These are phyloP conservation scores for Syrphus vitripennis DNA, from an alignment of 2,888 invertebrate species.

Conservation along the genomic window DNA sequence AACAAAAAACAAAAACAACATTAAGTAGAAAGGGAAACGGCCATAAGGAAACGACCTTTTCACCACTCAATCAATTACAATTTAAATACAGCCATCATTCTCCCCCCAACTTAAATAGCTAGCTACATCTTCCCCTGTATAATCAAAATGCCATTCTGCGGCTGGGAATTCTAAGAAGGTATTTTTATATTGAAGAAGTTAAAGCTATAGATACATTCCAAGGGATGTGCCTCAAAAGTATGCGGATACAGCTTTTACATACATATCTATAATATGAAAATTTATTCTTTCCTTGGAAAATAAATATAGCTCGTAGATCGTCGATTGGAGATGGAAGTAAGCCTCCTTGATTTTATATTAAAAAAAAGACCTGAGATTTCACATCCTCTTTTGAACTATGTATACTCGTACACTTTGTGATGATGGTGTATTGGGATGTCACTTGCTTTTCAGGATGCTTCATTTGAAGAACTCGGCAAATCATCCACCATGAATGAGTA, in stretches of 20 bases:
- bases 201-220: too few relatives aligned
- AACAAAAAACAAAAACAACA: background rate
- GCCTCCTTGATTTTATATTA: constrained; percentile 21
- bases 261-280: background rate
- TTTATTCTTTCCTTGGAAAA: constrained; percentile 13
- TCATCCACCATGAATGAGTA: constrained; percentile 57
- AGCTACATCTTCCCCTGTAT: background rate
- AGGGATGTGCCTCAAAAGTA: constrained; percentile 50
- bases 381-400: constrained; percentile 4
- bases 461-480: constrained; percentile 19
- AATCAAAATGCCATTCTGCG: background rate
- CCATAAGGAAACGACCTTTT: constrained; percentile 58
- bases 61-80: constrained; percentile 67
- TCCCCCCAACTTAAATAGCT: too few relatives aligned
- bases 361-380: constrained; percentile 20
- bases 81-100: constrained; percentile 52
- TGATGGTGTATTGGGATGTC: background rate
- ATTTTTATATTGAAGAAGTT: constrained; percentile 37
- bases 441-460: background rate
- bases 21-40: constrained; percentile 7
- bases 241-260: constrained; percentile 43
- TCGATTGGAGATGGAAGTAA: background rate
- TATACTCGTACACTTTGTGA: too few relatives aligned
- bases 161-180: background rate
- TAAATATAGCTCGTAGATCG: background rate